Evolutionary conservation across 2,113 vertebrate genomes (phyloP).

Genomic region (Dipodomys stephensi): DNA sequence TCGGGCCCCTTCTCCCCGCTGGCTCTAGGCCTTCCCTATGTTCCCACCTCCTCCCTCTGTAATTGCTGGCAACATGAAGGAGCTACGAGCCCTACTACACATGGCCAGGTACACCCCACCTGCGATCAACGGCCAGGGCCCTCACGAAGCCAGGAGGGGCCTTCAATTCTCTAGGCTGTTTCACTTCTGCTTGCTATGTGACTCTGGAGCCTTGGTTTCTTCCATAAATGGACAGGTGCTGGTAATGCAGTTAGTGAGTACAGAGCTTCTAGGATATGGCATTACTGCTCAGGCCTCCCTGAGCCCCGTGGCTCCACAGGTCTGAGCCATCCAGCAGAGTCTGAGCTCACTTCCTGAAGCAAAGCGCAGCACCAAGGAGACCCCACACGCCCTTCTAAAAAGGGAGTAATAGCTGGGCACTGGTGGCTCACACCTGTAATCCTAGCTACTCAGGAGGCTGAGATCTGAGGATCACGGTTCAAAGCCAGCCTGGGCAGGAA

Average conservation of each 20-base stretch:
- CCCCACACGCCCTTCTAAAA: background rate
- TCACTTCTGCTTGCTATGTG: accelerated
- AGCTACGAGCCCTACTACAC: accelerated
- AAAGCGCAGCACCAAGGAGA: background rate
- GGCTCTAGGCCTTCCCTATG: accelerated
- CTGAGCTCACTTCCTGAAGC: background rate
- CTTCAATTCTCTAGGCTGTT: too few species aligned
- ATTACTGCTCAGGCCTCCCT: too few species aligned
- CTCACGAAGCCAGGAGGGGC: accelerated
- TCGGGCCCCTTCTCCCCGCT: accelerated
- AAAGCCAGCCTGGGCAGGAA: too few species aligned
- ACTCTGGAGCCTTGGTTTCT: background rate
- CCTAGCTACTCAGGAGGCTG: too few species aligned
- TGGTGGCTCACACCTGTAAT: too few species aligned
- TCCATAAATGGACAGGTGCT: too few species aligned
- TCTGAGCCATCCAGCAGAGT: background rate
- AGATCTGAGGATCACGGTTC: too few species aligned
- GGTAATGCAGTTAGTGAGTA: accelerated
- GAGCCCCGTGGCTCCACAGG: background rate
- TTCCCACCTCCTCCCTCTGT: background rate
- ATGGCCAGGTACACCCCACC: background rate
- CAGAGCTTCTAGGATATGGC: accelerated
- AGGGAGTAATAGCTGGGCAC: too few species aligned
- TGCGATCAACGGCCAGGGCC: too few species aligned
- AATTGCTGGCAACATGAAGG: accelerated